Evolutionary conservation across 2,888 invertebrate genomes (phyloP), one percentile per base, ranked within the genome.

Genomic region (Aphidoletes aphidimyza): DNA sequence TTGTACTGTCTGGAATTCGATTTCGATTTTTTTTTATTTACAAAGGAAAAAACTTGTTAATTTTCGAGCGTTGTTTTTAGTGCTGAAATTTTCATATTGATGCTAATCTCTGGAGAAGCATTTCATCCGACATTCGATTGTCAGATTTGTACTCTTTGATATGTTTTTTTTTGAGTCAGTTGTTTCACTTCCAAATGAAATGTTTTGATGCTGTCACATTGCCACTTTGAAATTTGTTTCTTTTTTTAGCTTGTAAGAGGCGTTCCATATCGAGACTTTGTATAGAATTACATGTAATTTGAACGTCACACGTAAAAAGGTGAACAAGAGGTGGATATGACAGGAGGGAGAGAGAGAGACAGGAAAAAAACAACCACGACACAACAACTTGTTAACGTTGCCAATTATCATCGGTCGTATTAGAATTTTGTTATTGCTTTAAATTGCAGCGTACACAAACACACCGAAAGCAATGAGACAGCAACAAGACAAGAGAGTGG

Each of bases 301-400:
- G 69, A 69, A 69, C 69, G 69, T 69, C 69, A 69, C 69, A 69
- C 69, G 69, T 69, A 69, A 30, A 69, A 69, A 69, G 14, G 69
- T 69, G 34, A 69, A 69, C 69, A 30, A 69, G 69, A 30, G 34
- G 69, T 1, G 30, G 30, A 11, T 30, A 69, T 30, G 69, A 54
- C n/a, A n/a, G n/a, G 69, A 69, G 30, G 17, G 34, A 69, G 30
- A 69, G n/a, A n/a, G n/a, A n/a, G n/a, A n/a, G n/a, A n/a, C n/a
- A n/a, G n/a, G n/a, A n/a, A n/a, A n/a, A n/a, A n/a, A n/a, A n/a
- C n/a, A n/a, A n/a, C n/a, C 6, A 42, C 42, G 14, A 42, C 42
- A 42, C 6, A 42, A 69, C 14, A 69, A 69, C 69, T 69, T 69
- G 69, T 69, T 69, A 69, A 34, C 30, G n/a, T 69, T 69, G 69